Evolutionary conservation across 2,888 invertebrate species (phyloP), one percentile per base, ranked within the genome.

Genomic region (Zaprionus bogoriensis): DNA sequence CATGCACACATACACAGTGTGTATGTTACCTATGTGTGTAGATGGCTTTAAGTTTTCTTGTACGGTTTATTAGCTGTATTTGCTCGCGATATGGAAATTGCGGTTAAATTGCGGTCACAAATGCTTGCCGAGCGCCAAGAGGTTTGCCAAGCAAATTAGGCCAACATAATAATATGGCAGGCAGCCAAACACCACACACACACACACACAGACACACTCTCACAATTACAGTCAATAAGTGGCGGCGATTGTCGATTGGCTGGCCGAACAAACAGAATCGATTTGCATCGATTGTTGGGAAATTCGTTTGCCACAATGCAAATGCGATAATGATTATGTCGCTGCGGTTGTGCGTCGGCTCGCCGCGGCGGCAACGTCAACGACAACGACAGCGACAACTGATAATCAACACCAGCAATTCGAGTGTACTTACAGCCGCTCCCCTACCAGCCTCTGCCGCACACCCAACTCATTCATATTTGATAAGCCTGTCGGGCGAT

Each of bases 101-200:
- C 59, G 73, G 54, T 72, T 69, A 64, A 67, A 85, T 82, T 72
- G 70, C 57, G 51, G 47, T 36, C 53, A 58, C 42, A 42, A 58
- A 46, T 45, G 59, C 27, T 39, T 48, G 42, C 61, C 61, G 85
- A 54, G 65, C 62, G 45, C 70, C 66, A 78, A 85, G 69, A 70
- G 83, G 63, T 51, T 62, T 72, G 60, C 59, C 59, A 51, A 46
- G 62, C 67, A 76, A 82, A 87, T 82, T 85, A 67, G 86, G 86
- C 71, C 83, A 86, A 75, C 61, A 68, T 62, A 58, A 70, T 69
- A 74, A 77, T 67, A 60, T 58, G 46, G 46, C 58, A 41, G 38
- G 46, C 28, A 14, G 22, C 9, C 30, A 20, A 27, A 17, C 7
- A 12, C 48, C 12, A 10, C n/a, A 19, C 48, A 47, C 41, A 20